A percentile compares a stretch with the other conserved stretches of the same genome.
Conservation (phyloP, 2,888 invertebrate genomes). For the Geophilus truncorum region DNA sequence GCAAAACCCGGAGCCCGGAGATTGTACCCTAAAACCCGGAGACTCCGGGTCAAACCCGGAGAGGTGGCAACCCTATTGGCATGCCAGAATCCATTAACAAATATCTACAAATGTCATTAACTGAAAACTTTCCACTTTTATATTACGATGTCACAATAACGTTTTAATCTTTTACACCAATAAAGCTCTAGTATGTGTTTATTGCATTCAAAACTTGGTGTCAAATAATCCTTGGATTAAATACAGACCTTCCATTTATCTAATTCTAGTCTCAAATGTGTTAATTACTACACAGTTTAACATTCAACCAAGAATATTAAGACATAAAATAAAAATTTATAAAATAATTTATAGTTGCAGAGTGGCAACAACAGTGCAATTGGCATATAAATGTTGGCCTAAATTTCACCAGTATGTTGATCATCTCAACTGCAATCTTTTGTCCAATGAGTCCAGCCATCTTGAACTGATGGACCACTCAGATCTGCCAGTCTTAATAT, state of each 20-base stretch:
- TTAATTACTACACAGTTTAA: background rate
- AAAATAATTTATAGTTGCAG: background rate
- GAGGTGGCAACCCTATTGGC: no score
- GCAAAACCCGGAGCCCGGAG: no score
- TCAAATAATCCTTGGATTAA: no score
- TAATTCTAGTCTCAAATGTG: background rate
- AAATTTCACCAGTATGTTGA: background rate
- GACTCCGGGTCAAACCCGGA: no score
- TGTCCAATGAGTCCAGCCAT: background rate
- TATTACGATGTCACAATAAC: no score
- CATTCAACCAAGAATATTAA: background rate
- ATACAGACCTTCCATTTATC: background rate
- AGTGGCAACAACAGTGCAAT: background rate
- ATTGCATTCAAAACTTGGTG: no score
- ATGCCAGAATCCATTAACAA: no score
- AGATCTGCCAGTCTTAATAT: background rate
- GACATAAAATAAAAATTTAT: background rate
- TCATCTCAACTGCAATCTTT: background rate
- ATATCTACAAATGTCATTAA: no score
- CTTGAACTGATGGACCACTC: constrained; percentile 22
- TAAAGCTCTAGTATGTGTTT: no score
- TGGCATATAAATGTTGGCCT: background rate
- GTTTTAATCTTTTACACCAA: no score
- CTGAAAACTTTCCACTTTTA: no score
- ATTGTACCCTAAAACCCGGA: no score